Percentiles rank a stretch among this genome's conserved stretches.
phyloP scores from a whole-genome alignment of 2,113 vertebrate genomes.

The Halichoeres trimaculatus region DNA sequence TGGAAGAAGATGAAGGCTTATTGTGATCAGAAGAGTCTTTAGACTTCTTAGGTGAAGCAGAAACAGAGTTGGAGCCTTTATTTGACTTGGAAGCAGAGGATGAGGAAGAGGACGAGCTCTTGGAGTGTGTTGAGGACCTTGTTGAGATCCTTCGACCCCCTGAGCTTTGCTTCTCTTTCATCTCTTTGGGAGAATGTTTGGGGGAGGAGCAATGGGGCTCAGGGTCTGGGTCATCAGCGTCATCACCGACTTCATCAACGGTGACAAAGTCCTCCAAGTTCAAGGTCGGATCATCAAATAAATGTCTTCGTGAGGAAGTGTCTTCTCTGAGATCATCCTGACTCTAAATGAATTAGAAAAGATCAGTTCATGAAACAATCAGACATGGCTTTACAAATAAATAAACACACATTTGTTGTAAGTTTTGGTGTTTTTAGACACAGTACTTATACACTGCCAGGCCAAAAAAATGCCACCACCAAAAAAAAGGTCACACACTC shows the following conservation, averaged over 20 bases:
- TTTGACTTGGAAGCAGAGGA: not conserved
- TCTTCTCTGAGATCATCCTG: not conserved
- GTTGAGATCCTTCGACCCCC: not conserved
- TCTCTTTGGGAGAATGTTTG: not conserved
- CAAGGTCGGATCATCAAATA: conserved; percentile 39
- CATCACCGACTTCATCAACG: conserved; percentile 63
- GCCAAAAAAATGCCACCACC: no score
- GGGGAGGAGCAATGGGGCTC: not conserved
- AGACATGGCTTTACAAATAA: no score
- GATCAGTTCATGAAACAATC: not conserved
- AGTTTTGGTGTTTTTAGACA: no score
- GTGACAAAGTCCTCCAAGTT: conserved; percentile 70
- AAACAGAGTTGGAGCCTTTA: conserved; percentile 3
- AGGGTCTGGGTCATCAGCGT: not conserved
- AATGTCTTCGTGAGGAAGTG: not conserved
- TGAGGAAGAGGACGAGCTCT: not conserved
- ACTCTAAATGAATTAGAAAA: not conserved
- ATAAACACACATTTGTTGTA: not conserved
- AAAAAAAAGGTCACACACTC: no score
- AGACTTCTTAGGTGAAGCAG: conserved; percentile 7
- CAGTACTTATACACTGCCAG: no score
- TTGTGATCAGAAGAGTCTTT: conserved; percentile 5
- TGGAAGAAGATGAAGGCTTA: not conserved
- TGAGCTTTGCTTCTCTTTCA: not conserved
- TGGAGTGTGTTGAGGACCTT: conserved; percentile 1